A percentile compares a stretch with the other conserved stretches of the same genome.
phyloP scores from a whole-genome alignment of 1,140 invertebrate genomes.

The Brachionus paranguensis region DNA sequence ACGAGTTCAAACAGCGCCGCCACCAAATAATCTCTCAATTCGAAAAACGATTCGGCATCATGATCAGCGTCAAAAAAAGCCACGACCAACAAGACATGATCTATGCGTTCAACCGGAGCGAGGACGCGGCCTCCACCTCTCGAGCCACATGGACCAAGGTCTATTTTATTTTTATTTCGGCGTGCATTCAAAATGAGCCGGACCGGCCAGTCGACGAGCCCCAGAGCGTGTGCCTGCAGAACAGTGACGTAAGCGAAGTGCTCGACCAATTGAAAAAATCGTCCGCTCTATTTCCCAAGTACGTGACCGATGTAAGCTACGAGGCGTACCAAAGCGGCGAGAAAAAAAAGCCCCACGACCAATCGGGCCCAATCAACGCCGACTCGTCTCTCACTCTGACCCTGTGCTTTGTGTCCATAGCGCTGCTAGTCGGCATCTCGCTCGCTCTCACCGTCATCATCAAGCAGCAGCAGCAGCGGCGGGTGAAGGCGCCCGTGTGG shows the following conservation, averaged over 20 bases:
- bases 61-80: not conserved
- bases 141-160: not conserved
- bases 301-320: slow-evolving; percentile 24
- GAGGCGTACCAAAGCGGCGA: not conserved
- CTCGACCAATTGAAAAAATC: slow-evolving; percentile 16
- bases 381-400: not conserved
- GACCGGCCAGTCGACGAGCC: no score
- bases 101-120: not conserved
- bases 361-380: no score
- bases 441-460: slow-evolving; percentile 7
- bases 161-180: slow-evolving; percentile 25
- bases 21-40: slow-evolving; percentile 7
- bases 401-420: slow-evolving; percentile 4
- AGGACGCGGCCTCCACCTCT: not conserved
- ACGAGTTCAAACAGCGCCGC: not conserved
- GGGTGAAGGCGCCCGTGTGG: slow-evolving; percentile 10
- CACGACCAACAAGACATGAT: not conserved
- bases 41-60: slow-evolving; percentile 6
- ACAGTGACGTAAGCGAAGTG: not conserved
- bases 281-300: slow-evolving; percentile 12
- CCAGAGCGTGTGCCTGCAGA: not conserved
- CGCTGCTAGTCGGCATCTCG: not conserved
- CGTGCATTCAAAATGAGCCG: slow-evolving; percentile 4
- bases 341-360: no score
- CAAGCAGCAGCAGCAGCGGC: not conserved